Percentiles rank a stretch among this genome's conserved stretches.
Conservation (phyloP, 2,888 invertebrate genomes). For the Leptinotarsa peninsularis region DNA sequence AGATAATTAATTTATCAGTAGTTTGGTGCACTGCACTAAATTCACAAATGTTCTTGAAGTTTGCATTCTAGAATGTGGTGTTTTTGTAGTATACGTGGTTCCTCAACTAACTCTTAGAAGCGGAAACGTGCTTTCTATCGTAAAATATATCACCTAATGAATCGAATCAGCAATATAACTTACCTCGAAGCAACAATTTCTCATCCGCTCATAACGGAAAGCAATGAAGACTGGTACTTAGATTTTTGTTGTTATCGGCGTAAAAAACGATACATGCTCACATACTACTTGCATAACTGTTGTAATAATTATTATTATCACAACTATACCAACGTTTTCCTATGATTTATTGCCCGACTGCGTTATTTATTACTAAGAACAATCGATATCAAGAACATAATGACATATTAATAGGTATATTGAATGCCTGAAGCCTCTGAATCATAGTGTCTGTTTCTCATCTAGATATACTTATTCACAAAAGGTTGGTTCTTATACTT, state of each 20-base stretch:
- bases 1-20: no score
- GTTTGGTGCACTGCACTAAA: no score
- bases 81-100: not conserved
- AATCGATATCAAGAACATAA: conserved; percentile 17
- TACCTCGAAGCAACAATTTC: conserved; percentile 14
- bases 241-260: not conserved
- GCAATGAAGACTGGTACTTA: conserved; percentile 8
- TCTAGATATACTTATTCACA: not conserved
- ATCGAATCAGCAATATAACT: conserved; percentile 1
- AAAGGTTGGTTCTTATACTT: no score
- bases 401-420: conserved; percentile 20
- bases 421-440: not conserved
- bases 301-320: conserved; percentile 19
- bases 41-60: no score
- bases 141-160: not conserved
- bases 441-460: not conserved
- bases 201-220: conserved; percentile 18
- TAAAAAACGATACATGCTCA: not conserved
- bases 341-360: not conserved
- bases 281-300: conserved; percentile 10
- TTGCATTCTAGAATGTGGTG: not conserved
- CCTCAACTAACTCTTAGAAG: not conserved
- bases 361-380: conserved; percentile 18
- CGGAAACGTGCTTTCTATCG: not conserved
- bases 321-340: not conserved